Conservation (phyloP, 2,797 vertebrate species). For the Myotis myotis region DNA sequence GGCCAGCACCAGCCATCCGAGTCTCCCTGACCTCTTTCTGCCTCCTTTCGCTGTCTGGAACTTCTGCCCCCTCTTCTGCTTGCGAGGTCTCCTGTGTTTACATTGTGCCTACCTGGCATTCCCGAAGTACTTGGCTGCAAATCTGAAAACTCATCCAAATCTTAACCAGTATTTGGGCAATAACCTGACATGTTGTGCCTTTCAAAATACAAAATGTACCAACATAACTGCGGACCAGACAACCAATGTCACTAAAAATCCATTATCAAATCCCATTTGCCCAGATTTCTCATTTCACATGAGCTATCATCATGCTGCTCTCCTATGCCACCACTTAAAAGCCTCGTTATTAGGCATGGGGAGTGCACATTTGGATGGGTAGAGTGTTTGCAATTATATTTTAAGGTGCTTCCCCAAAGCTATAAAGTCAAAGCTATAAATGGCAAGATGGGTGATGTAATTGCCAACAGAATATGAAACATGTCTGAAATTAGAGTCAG, state of each 20-base stretch:
- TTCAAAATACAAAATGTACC: constrained; percentile 41
- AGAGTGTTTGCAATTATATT: constrained; percentile 50
- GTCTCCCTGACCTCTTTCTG: not conserved
- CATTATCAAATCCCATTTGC: constrained; percentile 44
- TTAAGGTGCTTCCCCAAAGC: constrained; percentile 61
- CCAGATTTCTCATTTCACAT: constrained; percentile 19
- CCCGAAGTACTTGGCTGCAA: not conserved
- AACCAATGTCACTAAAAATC: constrained; percentile 14
- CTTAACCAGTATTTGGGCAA: not conserved
- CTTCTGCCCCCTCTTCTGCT: not conserved
- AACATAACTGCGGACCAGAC: not conserved
- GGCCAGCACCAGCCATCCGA: too few relatives aligned
- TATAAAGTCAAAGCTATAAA: constrained; percentile 53
- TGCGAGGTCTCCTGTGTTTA: not conserved
- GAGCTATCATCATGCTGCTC: not conserved
- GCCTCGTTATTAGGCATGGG: constrained; percentile 32
- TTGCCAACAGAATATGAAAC: constrained; percentile 43
- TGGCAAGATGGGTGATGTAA: not conserved
- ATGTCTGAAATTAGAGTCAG: not conserved
- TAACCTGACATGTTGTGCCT: not conserved
- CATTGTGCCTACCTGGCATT: not conserved
- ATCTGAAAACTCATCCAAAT: constrained; percentile 46
- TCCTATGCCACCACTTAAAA: constrained; percentile 10
- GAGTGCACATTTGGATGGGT: not conserved
- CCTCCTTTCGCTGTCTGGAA: not conserved